Evolutionary conservation across 2,888 invertebrate genomes (phyloP).

Genomic region (Nysson spinosus): DNA sequence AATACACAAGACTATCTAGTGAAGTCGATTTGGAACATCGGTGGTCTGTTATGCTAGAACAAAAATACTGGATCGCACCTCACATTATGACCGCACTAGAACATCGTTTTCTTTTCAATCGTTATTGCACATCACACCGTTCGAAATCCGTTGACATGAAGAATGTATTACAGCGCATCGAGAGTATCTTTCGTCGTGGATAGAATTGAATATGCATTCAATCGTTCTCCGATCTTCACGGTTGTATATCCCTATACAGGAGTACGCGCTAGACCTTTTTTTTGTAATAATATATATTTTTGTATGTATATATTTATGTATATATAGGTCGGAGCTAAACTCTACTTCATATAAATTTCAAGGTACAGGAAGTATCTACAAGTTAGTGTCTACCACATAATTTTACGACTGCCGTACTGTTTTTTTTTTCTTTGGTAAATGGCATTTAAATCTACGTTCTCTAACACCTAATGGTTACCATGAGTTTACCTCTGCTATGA

Average conservation of each 20-base stretch:
- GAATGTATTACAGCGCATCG: conserved; percentile 37
- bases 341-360: conserved; percentile 72
- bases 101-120: conserved; percentile 30
- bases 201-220: conserved; percentile 13
- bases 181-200: conserved; percentile 30
- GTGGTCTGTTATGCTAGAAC: conserved; percentile 63
- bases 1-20: conserved; percentile 68
- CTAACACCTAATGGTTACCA: conserved; percentile 59
- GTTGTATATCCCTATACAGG: conserved; percentile 39
- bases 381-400: conserved; percentile 64
- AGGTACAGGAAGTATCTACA: conserved; percentile 76
- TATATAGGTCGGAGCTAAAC: conserved; percentile 57
- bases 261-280: conserved; percentile 47
- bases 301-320: conserved; percentile 36
- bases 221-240: conserved; percentile 32
- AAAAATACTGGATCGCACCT: conserved; percentile 66
- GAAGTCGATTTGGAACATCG: conserved; percentile 64
- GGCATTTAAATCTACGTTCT: conserved; percentile 41
- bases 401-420: conserved; percentile 39
- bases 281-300: conserved; percentile 49
- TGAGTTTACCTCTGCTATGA: conserved; percentile 57
- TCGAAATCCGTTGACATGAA: conserved; percentile 43
- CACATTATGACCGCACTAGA: conserved; percentile 34
- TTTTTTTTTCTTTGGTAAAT: conserved; percentile 20
- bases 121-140: conserved; percentile 58